Evolutionary conservation across 2,888 invertebrate genomes (phyloP).

Genomic region (Parelbella ahira): DNA sequence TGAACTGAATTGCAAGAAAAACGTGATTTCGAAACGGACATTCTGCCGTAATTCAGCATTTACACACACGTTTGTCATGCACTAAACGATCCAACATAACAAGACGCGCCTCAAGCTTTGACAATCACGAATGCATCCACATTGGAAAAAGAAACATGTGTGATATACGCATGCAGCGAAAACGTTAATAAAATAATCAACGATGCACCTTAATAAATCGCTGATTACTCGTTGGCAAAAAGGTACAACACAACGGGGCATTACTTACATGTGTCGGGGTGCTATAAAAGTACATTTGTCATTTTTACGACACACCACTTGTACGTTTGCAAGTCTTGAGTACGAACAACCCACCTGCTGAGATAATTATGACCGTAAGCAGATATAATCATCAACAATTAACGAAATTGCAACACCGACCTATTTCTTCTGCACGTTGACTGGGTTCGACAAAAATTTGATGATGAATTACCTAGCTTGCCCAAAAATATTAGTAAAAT

Average conservation of each 20-base stretch:
- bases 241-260: slow-evolving; percentile 59
- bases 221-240: slow-evolving; percentile 72
- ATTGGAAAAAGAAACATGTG: slow-evolving; percentile 30
- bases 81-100: slow-evolving; percentile 20
- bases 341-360: slow-evolving; percentile 51
- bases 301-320: slow-evolving; percentile 63
- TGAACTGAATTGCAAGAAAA: neutral
- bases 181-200: slow-evolving; percentile 69
- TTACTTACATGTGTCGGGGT: slow-evolving; percentile 61
- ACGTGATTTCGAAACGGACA: too few species aligned
- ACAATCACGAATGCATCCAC: slow-evolving; percentile 13
- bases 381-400: slow-evolving; percentile 35
- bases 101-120: slow-evolving; percentile 33
- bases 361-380: slow-evolving; percentile 35
- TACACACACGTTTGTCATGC: too few species aligned
- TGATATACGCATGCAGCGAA: slow-evolving; percentile 37
- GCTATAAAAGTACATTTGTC: slow-evolving; percentile 67
- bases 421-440: slow-evolving; percentile 5
- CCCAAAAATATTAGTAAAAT: too few species aligned
- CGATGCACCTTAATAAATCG: slow-evolving; percentile 66
- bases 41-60: too few species aligned
- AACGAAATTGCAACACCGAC: slow-evolving; percentile 23
- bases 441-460: too few species aligned
- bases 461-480: too few species aligned
- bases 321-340: slow-evolving; percentile 55